Conservation (phyloP, 2,888 invertebrate species). For the Miltochrista miniata region DNA sequence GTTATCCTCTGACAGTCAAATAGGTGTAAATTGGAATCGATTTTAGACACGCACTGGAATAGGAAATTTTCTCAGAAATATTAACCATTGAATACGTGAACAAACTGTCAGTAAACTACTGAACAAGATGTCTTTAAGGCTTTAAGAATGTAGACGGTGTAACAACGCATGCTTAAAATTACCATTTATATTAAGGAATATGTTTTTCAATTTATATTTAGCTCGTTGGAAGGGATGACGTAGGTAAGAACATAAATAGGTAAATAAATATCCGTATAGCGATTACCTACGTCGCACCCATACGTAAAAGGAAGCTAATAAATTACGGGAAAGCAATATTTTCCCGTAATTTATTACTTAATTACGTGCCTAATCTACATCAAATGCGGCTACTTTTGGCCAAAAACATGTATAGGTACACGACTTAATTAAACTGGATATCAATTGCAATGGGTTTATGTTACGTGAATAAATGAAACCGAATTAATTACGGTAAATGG, state of each 20-base stretch:
- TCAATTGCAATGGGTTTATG: constrained; percentile 20
- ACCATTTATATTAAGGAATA: constrained; percentile 1
- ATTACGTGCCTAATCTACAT: constrained; percentile 55
- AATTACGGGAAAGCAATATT: constrained; percentile 45
- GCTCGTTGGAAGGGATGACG: constrained; percentile 4
- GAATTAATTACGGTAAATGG: not conserved
- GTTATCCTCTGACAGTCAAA: not conserved
- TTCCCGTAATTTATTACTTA: constrained; percentile 61
- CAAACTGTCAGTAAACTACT: constrained; percentile 4
- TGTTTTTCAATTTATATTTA: constrained; percentile 10
- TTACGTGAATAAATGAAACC: not conserved
- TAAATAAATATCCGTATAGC: constrained; percentile 32
- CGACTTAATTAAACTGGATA: constrained; percentile 24
- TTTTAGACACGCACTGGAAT: constrained; percentile 2
- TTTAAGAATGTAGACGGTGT: constrained; percentile 2
- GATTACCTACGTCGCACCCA: constrained; percentile 24
- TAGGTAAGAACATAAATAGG: constrained; percentile 19
- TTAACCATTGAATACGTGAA: constrained; percentile 7
- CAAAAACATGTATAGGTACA: constrained; percentile 15
- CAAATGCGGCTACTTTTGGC: constrained; percentile 42
- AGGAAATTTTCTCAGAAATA: not conserved
- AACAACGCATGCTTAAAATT: constrained; percentile 9
- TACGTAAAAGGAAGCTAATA: constrained; percentile 25
- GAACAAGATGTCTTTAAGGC: constrained; percentile 7
- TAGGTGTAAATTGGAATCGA: not conserved